Conservation (phyloP, 2,888 invertebrate genomes). For the Metopia argyrocephala region DNA sequence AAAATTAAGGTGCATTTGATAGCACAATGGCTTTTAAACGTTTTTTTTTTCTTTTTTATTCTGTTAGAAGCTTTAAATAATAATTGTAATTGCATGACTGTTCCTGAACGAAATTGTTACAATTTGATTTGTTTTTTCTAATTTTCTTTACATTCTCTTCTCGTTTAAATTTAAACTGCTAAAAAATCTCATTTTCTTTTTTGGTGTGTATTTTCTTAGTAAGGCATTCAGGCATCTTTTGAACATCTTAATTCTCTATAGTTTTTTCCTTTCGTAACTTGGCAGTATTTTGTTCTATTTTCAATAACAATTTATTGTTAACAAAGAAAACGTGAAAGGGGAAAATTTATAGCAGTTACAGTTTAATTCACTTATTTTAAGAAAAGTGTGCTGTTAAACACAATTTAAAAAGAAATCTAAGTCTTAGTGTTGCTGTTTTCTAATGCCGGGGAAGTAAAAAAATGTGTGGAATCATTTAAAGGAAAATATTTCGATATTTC, state of each 20-base stretch:
- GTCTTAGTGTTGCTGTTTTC: no score
- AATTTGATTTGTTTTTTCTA: no score
- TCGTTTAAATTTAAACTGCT: background rate
- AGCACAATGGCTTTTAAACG: no score
- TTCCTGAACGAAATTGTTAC: no score
- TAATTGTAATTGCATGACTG: no score
- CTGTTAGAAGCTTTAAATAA: no score
- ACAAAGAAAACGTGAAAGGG: slow-evolving; percentile 29
- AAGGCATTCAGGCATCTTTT: no score
- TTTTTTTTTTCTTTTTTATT: no score
- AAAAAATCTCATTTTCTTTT: slow-evolving; percentile 19
- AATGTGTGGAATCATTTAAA: no score
- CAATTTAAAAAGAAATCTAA: background rate
- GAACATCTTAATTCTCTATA: background rate
- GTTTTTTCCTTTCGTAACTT: background rate
- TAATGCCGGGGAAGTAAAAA: no score
- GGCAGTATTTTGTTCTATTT: background rate
- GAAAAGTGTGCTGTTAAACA: background rate
- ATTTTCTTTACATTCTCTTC: background rate
- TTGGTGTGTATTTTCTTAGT: background rate
- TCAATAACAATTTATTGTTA: slow-evolving; percentile 31
- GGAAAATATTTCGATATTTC: no score
- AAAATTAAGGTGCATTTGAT: no score
- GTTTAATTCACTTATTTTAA: background rate
- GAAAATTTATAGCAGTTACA: slow-evolving; percentile 30